phyloP scores from a whole-genome alignment of 2,113 vertebrate genomes.

The Varanus salvator region DNA sequence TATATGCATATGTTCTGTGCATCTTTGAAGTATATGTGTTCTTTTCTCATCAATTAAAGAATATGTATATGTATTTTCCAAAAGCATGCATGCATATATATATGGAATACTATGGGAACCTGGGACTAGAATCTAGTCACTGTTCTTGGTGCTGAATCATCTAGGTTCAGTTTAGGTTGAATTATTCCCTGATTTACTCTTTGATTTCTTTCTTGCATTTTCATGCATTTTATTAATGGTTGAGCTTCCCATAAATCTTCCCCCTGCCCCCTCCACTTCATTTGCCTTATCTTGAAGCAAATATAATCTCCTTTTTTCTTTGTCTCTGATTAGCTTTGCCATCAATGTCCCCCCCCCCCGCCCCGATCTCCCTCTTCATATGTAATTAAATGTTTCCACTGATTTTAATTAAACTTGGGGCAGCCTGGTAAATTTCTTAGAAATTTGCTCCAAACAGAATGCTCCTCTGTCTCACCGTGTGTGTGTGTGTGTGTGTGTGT shows the following conservation, averaged over 20 bases:
- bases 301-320: not conserved
- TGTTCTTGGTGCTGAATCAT: not conserved
- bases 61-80: too few relatives aligned
- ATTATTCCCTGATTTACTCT: not conserved
- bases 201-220: not conserved
- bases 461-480: not conserved
- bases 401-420: slow-evolving; percentile 18
- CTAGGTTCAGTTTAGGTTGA: not conserved
- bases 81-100: too few relatives aligned
- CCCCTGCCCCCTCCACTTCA: not conserved
- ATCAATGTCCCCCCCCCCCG: not conserved
- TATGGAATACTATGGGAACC: not conserved
- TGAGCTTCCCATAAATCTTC: not conserved
- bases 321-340: not conserved
- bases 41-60: too few relatives aligned
- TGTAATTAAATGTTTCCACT: not conserved
- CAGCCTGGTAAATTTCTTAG: not conserved
- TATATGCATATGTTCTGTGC: too few relatives aligned
- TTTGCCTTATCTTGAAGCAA: not conserved
- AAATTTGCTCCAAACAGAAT: not conserved
- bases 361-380: not conserved
- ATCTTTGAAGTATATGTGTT: too few relatives aligned
- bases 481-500: not conserved
- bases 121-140: not conserved
- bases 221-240: not conserved